These are phyloP conservation scores for Labroides dimidiatus DNA, from an alignment of 2,797 vertebrate genomes.

Conservation along the genomic window DNA sequence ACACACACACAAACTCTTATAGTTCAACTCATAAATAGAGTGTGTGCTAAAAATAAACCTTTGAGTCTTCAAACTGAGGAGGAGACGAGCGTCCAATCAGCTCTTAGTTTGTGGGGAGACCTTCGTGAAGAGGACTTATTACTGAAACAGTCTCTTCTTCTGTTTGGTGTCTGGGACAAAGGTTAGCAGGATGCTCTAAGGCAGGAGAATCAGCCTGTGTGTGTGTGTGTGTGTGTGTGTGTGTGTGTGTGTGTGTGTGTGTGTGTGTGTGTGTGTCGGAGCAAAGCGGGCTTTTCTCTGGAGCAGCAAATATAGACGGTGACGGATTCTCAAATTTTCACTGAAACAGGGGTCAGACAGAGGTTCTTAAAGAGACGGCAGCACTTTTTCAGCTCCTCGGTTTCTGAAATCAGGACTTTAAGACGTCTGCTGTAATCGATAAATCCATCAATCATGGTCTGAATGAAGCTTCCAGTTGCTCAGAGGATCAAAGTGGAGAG, in stretches of 20 bases:
- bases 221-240: too few relatives aligned
- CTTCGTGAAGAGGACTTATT: not conserved
- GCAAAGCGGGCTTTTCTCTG: constrained; percentile 4
- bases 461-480: not conserved
- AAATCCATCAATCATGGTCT: not conserved
- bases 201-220: too few relatives aligned
- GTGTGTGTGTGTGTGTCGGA: not conserved
- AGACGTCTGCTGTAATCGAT: not conserved
- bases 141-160: not conserved
- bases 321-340: not conserved
- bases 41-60: too few relatives aligned
- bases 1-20: not conserved
- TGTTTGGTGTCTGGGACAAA: not conserved
- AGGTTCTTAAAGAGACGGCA: constrained; percentile 9
- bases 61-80: not conserved
- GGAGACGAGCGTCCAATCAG: not conserved
- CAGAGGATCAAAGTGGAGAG: not conserved
- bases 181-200: not conserved
- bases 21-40: not conserved
- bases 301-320: not conserved
- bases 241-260: too few relatives aligned
- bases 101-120: not conserved
- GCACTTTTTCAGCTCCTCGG: not conserved
- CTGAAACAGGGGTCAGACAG: constrained; percentile 6
- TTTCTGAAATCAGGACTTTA: not conserved